Evolutionary conservation across 1,140 invertebrate genomes (phyloP).

Genomic region (Hylaeus anthracinus): DNA sequence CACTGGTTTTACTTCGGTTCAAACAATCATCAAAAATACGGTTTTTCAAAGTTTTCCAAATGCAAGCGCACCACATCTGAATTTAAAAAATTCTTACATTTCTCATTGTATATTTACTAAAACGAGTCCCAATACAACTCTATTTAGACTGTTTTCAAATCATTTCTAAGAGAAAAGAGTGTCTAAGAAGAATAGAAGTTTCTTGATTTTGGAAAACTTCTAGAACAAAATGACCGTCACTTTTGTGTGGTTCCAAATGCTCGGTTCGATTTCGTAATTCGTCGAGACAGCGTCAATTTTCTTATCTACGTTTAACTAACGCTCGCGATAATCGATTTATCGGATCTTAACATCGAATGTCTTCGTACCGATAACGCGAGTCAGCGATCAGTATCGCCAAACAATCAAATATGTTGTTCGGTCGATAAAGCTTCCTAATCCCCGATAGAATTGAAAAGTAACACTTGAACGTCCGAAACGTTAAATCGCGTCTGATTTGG

Average conservation of each 20-base stretch:
- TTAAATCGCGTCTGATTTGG: not conserved
- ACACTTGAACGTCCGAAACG: not conserved
- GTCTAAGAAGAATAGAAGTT: not conserved
- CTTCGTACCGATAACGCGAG: slow-evolving; percentile 9
- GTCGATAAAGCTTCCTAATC: slow-evolving; percentile 2
- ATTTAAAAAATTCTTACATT: no score
- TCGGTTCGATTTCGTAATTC: slow-evolving; percentile 22
- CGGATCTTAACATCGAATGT: slow-evolving; percentile 3
- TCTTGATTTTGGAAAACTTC: not conserved
- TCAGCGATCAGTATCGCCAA: slow-evolving; percentile 19
- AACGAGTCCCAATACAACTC: no score
- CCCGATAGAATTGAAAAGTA: not conserved
- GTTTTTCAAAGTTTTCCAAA: no score
- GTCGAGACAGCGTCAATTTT: slow-evolving; percentile 3
- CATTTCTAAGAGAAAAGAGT: no score
- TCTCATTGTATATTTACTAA: no score
- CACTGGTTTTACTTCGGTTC: no score
- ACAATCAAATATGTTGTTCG: slow-evolving; percentile 27
- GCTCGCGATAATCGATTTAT: slow-evolving; percentile 34
- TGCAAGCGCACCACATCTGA: no score
- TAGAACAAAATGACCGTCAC: not conserved
- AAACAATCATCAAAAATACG: no score
- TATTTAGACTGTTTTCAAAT: no score
- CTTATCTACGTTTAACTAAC: slow-evolving; percentile 20
- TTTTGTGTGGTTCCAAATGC: not conserved